Evolutionary conservation across 2,113 vertebrate genomes (phyloP).

Genomic region (Isichthys henryi): DNA sequence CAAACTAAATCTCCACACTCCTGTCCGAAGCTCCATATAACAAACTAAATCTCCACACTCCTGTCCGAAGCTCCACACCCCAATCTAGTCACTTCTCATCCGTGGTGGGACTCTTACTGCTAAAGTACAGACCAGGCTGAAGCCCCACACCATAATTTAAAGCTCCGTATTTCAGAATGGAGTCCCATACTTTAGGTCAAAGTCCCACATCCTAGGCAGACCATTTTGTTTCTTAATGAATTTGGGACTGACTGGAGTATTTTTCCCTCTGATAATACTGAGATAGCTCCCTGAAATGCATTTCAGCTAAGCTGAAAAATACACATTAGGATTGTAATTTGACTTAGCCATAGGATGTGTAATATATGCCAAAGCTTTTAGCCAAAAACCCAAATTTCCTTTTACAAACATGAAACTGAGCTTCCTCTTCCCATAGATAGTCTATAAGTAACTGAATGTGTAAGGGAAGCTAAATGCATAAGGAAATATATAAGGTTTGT

Average conservation of each 20-base stretch:
- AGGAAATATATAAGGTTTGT: background rate
- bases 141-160: background rate
- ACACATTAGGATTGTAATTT: background rate
- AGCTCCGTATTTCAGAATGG: background rate
- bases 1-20: background rate
- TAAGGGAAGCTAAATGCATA: background rate
- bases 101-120: background rate
- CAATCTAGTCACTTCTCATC: background rate
- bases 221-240: background rate
- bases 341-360: background rate
- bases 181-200: background rate
- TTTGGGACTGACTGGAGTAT: background rate
- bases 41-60: background rate
- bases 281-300: background rate
- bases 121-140: background rate
- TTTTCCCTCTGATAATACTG: background rate
- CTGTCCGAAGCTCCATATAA: background rate
- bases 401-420: background rate
- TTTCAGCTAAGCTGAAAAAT: background rate
- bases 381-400: background rate
- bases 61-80: background rate
- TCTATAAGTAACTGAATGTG: background rate
- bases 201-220: background rate
- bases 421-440: background rate
- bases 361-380: background rate